Percentiles rank a stretch among this genome's conserved stretches.
phyloP scores from a whole-genome alignment of 2,113 vertebrate genomes.

The Chaetodon auriga region DNA sequence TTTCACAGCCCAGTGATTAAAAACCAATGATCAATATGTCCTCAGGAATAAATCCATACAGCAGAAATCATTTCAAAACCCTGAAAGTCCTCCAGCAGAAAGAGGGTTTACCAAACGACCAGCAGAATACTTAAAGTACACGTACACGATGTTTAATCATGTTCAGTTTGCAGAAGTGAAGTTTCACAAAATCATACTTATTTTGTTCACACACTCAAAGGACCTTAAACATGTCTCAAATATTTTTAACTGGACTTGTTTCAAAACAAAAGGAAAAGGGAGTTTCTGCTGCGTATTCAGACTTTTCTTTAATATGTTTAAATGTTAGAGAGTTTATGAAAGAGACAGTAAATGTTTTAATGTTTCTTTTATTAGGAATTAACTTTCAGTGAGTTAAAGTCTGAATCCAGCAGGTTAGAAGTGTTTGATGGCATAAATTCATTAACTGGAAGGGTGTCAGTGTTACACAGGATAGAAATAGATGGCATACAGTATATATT shows the following conservation, averaged over 20 bases:
- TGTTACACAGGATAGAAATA: constrained; percentile 6
- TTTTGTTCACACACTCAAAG: background rate
- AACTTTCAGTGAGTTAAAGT: background rate
- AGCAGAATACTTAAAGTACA: background rate
- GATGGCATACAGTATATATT: constrained; percentile 21
- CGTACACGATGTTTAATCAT: background rate
- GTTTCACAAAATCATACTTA: background rate
- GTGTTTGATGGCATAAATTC: background rate
- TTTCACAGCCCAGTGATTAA: background rate
- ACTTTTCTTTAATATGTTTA: background rate
- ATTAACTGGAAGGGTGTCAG: background rate
- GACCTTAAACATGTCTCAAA: background rate
- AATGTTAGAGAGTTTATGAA: background rate
- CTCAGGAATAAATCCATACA: background rate
- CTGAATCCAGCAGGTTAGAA: constrained; percentile 6
- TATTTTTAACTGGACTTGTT: background rate
- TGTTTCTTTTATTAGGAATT: background rate
- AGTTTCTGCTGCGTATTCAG: no score
- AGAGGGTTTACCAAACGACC: background rate
- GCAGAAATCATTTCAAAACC: background rate
- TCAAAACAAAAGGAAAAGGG: no score
- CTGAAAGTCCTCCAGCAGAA: background rate
- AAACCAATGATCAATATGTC: constrained; percentile 10
- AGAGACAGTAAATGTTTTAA: background rate
- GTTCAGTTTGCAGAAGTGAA: background rate